Evolutionary conservation across 2,888 invertebrate species (phyloP).

Genomic region (Tetranychus truncatus): DNA sequence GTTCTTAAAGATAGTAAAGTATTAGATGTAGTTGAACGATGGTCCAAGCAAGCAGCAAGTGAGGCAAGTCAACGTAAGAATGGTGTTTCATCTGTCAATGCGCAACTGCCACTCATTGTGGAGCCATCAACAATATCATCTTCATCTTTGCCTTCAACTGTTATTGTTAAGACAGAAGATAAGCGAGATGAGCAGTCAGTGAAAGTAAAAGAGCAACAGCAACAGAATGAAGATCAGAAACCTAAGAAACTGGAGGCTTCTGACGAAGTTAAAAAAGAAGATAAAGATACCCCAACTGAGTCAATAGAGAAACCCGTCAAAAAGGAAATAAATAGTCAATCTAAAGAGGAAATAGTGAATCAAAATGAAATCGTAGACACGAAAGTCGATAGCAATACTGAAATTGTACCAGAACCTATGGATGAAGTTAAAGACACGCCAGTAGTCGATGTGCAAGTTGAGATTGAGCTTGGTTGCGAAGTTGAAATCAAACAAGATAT

Average conservation of each 20-base stretch:
- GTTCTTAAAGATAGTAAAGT: constrained; percentile 81
- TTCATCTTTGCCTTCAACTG: constrained; percentile 1
- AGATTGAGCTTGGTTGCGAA: not conserved
- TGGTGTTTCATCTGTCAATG: constrained; percentile 1
- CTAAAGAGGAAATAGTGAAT: constrained; percentile 3
- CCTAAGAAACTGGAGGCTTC: not conserved
- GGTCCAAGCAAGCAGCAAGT: constrained; percentile 36
- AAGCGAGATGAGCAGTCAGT: constrained; percentile 2
- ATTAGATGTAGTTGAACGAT: constrained; percentile 59
- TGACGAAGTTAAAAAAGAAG: constrained; percentile 13
- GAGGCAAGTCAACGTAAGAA: not conserved
- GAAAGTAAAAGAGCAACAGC: not conserved
- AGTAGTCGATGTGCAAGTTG: not conserved
- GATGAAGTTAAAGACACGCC: not conserved
- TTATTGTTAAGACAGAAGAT: constrained; percentile 23
- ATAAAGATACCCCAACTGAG: not conserved
- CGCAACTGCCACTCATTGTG: constrained; percentile 3
- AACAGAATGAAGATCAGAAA: not conserved
- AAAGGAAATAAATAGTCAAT: not conserved
- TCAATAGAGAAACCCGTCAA: constrained; percentile 7
- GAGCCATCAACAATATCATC: constrained; percentile 4
- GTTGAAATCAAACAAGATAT: constrained; percentile 8
- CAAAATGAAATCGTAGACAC: not conserved
- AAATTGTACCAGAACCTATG: not conserved
- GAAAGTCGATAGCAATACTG: not conserved